Percentiles rank a stretch among this genome's conserved stretches.
Conservation (phyloP, 2,888 invertebrate genomes). For the Lamproptera curius region DNA sequence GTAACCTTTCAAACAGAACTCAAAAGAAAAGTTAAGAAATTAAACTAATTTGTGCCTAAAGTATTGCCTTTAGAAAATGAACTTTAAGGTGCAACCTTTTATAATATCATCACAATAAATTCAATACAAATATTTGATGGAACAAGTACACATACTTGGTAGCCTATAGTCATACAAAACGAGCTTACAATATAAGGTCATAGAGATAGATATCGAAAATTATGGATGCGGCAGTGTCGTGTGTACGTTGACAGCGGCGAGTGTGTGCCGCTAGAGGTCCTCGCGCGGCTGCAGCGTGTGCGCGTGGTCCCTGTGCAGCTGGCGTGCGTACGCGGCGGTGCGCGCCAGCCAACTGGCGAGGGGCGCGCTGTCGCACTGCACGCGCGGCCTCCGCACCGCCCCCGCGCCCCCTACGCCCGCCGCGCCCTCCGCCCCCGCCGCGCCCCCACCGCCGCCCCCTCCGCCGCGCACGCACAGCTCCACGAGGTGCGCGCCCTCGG, state of each 20-base stretch:
- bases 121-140: too few relatives aligned
- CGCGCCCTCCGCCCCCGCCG: slow-evolving; percentile 56
- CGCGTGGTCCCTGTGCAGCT: slow-evolving; percentile 88
- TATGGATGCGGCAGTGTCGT: not conserved
- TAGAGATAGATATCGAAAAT: too few relatives aligned
- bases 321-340: slow-evolving; percentile 93
- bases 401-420: slow-evolving; percentile 55
- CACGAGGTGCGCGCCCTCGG: slow-evolving; percentile 81
- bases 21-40: too few relatives aligned
- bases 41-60: too few relatives aligned
- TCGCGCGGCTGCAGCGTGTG: slow-evolving; percentile 80
- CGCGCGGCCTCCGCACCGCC: slow-evolving; percentile 82
- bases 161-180: too few relatives aligned
- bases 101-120: too few relatives aligned
- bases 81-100: too few relatives aligned
- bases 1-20: too few relatives aligned
- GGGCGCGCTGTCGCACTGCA: slow-evolving; percentile 85
- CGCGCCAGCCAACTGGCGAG: slow-evolving; percentile 85
- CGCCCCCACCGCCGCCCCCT: slow-evolving; percentile 60
- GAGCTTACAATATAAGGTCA: too few relatives aligned
- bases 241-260: not conserved
- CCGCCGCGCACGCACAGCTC: slow-evolving; percentile 83
- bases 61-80: too few relatives aligned
- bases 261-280: slow-evolving; percentile 33
- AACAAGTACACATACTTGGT: too few relatives aligned